A percentile compares a stretch with the other conserved stretches of the same genome.
Conservation (phyloP, 2,888 invertebrate species). For the Apamea monoglypha region DNA sequence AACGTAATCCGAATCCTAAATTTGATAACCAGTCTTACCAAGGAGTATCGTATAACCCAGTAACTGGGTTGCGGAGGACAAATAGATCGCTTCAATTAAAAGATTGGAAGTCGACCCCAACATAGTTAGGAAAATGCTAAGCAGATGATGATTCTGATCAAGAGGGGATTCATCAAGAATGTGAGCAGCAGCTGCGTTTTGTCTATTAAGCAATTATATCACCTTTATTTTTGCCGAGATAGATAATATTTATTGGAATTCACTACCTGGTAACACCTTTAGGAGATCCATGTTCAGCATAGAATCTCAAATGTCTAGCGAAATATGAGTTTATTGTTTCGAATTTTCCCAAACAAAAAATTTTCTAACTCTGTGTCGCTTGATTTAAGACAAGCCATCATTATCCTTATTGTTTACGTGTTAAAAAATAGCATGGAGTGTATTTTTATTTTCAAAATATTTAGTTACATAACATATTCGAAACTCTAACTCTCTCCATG, state of each 20-base stretch:
- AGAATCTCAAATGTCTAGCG: not conserved
- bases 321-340: not conserved
- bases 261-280: too few species aligned
- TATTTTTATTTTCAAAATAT: slow-evolving; percentile 1
- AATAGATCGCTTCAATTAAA: too few species aligned
- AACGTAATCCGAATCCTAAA: too few species aligned
- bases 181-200: not conserved
- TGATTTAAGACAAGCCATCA: not conserved
- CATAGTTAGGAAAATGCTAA: too few species aligned
- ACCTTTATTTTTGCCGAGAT: not conserved
- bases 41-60: too few species aligned
- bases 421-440: not conserved
- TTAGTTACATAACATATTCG: not conserved
- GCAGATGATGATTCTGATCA: too few species aligned
- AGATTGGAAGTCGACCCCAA: too few species aligned
- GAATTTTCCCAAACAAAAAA: not conserved
- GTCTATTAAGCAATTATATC: too few species aligned
- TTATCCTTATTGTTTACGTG: not conserved
- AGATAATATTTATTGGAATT: not conserved
- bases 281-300: not conserved
- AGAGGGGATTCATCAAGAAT: not conserved
- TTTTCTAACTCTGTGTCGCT: not conserved
- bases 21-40: too few species aligned
- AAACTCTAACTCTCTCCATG: not conserved
- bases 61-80: too few species aligned